A percentile compares a stretch with the other conserved stretches of the same genome.
phyloP scores from a whole-genome alignment of 1,140 invertebrate species.

The Lepeophtheirus salmonis region DNA sequence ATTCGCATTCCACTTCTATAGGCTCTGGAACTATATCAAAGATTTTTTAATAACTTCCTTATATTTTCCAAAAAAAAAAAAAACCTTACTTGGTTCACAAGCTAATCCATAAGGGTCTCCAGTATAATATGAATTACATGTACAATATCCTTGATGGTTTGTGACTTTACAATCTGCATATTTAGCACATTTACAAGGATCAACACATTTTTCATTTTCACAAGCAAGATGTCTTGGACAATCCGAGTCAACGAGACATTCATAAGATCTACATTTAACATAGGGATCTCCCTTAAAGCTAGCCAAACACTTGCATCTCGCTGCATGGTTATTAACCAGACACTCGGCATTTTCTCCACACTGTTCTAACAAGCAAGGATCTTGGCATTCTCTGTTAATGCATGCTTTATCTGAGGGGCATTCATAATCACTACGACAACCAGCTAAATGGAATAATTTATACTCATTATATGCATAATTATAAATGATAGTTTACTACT shows the following conservation, averaged over 20 bases:
- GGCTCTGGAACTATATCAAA: background rate
- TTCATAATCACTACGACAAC: background rate
- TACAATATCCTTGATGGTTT: slow-evolving; percentile 24
- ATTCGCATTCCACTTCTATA: slow-evolving; percentile 45
- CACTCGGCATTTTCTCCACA: slow-evolving; percentile 66
- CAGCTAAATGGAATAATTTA: slow-evolving; percentile 1
- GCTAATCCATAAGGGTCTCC: slow-evolving; percentile 44
- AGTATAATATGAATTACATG: slow-evolving; percentile 50
- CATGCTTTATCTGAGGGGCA: slow-evolving; percentile 25
- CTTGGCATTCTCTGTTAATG: slow-evolving; percentile 24
- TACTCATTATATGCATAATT: background rate
- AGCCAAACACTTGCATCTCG: slow-evolving; percentile 49
- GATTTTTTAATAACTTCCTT: background rate
- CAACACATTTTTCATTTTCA: slow-evolving; percentile 25
- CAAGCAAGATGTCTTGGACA: slow-evolving; percentile 27
- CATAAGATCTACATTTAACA: slow-evolving; percentile 26
- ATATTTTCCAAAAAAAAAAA: background rate
- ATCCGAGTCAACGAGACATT: slow-evolving; percentile 29
- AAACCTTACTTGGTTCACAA: slow-evolving; percentile 1
- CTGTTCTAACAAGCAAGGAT: slow-evolving; percentile 25
- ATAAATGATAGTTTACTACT: background rate
- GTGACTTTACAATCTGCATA: slow-evolving; percentile 44
- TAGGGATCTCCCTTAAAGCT: slow-evolving; percentile 59
- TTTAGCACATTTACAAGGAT: slow-evolving; percentile 39
- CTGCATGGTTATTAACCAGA: slow-evolving; percentile 41